Conservation (phyloP, 2,888 invertebrate species). For the Thereva unica region DNA sequence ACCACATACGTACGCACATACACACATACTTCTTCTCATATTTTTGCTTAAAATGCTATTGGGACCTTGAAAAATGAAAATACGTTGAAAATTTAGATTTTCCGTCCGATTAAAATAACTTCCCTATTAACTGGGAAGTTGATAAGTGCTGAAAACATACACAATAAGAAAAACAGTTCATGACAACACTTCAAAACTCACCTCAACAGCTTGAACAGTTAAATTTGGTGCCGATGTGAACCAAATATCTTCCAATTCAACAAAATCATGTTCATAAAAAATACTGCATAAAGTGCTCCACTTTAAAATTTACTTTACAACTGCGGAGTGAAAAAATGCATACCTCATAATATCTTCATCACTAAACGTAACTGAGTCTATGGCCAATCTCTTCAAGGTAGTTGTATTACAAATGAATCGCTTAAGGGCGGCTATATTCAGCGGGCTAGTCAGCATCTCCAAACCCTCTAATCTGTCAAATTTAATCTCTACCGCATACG, state of each 20-base stretch:
- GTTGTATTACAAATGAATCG: conserved; percentile 66
- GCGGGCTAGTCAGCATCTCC: conserved; percentile 69
- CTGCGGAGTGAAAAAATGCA: not conserved
- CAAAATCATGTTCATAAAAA: conserved; percentile 67
- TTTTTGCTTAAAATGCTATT: too few relatives aligned
- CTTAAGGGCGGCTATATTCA: conserved; percentile 62
- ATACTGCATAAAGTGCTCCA: conserved; percentile 60
- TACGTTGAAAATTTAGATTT: too few relatives aligned
- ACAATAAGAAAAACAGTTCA: not conserved
- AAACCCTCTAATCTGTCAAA: conserved; percentile 67
- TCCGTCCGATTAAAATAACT: too few relatives aligned
- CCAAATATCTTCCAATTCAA: conserved; percentile 69
- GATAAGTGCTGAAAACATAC: not conserved
- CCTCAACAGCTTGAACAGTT: conserved; percentile 58
- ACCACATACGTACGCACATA: too few relatives aligned
- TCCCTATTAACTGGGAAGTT: too few relatives aligned
- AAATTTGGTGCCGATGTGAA: conserved; percentile 70
- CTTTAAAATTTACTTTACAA: not conserved
- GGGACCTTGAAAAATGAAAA: too few relatives aligned
- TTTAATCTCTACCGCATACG: conserved; percentile 62
- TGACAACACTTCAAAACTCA: not conserved
- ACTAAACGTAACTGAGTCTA: conserved; percentile 67
- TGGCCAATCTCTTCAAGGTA: conserved; percentile 66
- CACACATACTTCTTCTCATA: too few relatives aligned
- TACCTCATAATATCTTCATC: conserved; percentile 70